Conservation (phyloP, 2,113 vertebrate genomes). For the Alethe diademata region DNA sequence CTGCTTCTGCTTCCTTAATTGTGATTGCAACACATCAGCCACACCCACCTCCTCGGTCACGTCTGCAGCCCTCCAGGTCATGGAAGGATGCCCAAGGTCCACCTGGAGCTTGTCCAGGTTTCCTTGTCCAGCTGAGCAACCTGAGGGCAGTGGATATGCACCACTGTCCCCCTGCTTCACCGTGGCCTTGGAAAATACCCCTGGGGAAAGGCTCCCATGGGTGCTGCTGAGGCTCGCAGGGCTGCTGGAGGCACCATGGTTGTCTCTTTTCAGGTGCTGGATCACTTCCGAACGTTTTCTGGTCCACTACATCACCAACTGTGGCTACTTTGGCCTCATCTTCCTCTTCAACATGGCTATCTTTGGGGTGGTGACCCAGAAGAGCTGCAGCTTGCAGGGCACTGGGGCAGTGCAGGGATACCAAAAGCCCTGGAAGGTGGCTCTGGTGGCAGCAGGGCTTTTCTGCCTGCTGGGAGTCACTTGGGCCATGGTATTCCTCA, state of each 20-base stretch:
- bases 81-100: background rate
- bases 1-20: background rate
- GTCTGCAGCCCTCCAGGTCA: background rate
- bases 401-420: background rate
- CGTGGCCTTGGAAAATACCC: background rate
- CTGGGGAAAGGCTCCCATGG: background rate
- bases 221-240: background rate
- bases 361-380: conserved; percentile 67
- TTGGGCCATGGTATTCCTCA: conserved; percentile 80
- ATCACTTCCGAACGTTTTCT: conserved; percentile 61
- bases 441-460: conserved; percentile 71
- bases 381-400: conserved; percentile 65
- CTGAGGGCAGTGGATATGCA: accelerated
- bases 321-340: conserved; percentile 76
- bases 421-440: background rate
- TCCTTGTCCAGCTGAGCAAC: background rate
- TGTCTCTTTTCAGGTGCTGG: conserved; percentile 78
- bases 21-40: background rate
- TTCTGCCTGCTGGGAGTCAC: conserved; percentile 81
- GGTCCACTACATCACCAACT: conserved; percentile 75
- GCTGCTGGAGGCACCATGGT: background rate
- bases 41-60: background rate
- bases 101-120: background rate
- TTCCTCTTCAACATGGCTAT: conserved; percentile 76
- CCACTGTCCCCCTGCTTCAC: background rate